Percentiles rank a stretch among this genome's conserved stretches.
phyloP scores from a whole-genome alignment of 53 echinoderm and acorn worm species.

The Mesocentrotus franciscanus region DNA sequence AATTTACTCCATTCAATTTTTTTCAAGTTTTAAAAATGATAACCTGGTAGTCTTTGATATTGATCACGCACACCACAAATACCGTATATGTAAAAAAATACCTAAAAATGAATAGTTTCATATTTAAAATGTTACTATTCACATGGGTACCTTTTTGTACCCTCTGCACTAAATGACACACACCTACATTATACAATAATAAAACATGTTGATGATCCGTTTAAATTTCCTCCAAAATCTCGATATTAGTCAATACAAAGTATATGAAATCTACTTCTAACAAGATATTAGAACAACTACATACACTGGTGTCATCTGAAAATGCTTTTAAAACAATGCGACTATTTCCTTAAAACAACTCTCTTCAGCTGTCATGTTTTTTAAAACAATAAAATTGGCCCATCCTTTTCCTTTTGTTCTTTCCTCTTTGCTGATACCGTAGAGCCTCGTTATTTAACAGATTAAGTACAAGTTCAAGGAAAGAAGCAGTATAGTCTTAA shows the following conservation, averaged over 20 bases:
- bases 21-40: too few relatives aligned
- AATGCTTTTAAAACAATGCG: not conserved
- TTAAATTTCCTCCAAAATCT: not conserved
- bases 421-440: not conserved
- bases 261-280: not conserved
- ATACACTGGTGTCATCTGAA: not conserved
- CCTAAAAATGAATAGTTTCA: too few relatives aligned
- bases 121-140: too few relatives aligned
- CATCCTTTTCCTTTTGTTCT: slow-evolving; percentile 38
- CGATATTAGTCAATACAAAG: not conserved
- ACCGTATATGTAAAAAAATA: too few relatives aligned
- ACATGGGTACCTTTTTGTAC: too few relatives aligned
- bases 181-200: not conserved
- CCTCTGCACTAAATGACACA: not conserved
- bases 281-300: not conserved
- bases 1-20: too few relatives aligned
- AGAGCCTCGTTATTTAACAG: not conserved
- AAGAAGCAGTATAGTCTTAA: not conserved
- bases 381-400: slow-evolving; percentile 12
- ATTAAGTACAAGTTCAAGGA: slow-evolving; percentile 7
- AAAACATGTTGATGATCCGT: not conserved
- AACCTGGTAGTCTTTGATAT: too few relatives aligned
- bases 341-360: not conserved
- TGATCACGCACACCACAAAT: too few relatives aligned
- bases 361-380: slow-evolving; percentile 14